These are phyloP conservation scores for Pomatorhinus ruficollis DNA, from an alignment of 2,113 vertebrate species.

Conservation along the genomic window DNA sequence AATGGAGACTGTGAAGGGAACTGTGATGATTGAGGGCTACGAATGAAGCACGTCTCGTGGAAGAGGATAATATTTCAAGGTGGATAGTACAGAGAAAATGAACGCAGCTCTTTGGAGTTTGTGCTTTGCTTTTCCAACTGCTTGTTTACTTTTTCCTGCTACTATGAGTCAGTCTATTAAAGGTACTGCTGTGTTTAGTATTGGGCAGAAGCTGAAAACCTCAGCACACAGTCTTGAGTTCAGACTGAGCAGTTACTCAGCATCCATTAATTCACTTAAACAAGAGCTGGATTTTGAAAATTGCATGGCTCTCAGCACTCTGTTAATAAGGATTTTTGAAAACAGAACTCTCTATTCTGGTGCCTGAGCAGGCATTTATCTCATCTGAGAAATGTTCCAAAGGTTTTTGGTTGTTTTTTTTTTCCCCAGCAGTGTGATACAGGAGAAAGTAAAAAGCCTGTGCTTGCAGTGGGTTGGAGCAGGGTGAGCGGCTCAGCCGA, in stretches of 20 bases:
- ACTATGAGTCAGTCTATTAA: background rate
- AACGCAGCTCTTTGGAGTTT: background rate
- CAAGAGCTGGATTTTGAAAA: background rate
- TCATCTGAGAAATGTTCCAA: background rate
- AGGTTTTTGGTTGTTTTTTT: background rate
- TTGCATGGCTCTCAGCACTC: background rate
- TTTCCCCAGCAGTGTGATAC: background rate
- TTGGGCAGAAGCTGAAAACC: background rate
- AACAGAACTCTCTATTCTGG: background rate
- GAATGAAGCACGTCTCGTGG: background rate
- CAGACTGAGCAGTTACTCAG: background rate
- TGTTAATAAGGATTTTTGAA: background rate
- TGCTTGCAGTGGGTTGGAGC: background rate
- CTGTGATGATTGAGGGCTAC: background rate
- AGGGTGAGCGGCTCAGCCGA: fast-evolving
- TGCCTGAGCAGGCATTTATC: background rate
- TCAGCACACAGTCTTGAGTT: background rate
- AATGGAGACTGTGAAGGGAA: background rate
- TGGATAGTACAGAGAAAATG: background rate
- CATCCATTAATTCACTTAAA: background rate
- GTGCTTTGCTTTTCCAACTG: background rate
- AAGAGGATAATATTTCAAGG: background rate
- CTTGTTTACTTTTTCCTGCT: background rate
- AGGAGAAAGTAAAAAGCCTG: background rate
- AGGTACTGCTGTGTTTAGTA: background rate